Evolutionary conservation across 2,113 vertebrate genomes (phyloP), one percentile per base, ranked within the genome.

Genomic region (Stigmatopora argus): DNA sequence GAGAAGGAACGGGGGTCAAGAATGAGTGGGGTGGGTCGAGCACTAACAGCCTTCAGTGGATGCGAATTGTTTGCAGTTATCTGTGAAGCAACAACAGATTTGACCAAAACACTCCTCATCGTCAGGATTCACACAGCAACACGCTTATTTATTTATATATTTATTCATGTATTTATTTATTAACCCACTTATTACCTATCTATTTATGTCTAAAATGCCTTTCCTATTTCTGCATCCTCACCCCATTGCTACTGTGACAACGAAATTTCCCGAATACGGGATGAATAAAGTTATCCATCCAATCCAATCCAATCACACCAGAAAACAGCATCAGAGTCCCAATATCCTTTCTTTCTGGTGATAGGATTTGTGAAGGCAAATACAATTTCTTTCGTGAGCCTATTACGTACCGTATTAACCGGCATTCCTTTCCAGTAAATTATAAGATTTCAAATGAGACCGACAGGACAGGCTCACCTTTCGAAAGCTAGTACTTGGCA

Each of bases 11-110:
- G 13, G 60, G 70, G 34, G 67, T 7, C 34, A 31, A 52, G 68
- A 72, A 60, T 62, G 53, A 76, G 66, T 31, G 12, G 55, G 35
- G 11, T 7, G n/a, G 38, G n/a, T 51, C 57, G 53, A 65, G 61
- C 52, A 62, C 49, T 61, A 66, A 31, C 38, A 55, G 31, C 48
- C 47, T 34, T 46, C 56, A 41, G 57, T 59, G 34, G 34, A 59
- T 59, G 34, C 38, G 72, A 49, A 8, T 45, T 60, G 56, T 63
- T 66, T 68, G 61, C 46, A 71, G 35, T 44, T 56, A 56, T 49
- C 15, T 56, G 9, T 55, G 48, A 75, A 69, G 68, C 61, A 51
- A 38, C 34, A 21, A 19, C 41, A 1, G 44, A 70, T 63, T 70
- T 57, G 5, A 35, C 52, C 17, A 14, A 52, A 49, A 56, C 35